Percentiles rank a stretch among this genome's conserved stretches.
These are phyloP conservation scores for Pterocles gutturalis DNA, from an alignment of 2,113 vertebrate genomes.

Conservation along the genomic window DNA sequence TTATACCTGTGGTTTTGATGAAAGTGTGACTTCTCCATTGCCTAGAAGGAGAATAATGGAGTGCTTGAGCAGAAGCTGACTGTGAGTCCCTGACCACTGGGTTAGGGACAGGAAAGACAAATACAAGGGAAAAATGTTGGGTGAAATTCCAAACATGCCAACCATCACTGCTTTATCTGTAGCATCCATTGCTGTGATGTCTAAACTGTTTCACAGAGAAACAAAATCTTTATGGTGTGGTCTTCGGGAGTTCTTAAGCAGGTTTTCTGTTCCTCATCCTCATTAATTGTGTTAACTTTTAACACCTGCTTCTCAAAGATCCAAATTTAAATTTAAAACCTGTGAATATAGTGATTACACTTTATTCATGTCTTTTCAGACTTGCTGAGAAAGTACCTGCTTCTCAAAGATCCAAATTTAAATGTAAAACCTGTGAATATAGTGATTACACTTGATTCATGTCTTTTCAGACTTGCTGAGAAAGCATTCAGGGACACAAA, in stretches of 20 bases:
- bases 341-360: background rate
- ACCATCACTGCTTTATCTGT: background rate
- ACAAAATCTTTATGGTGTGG: background rate
- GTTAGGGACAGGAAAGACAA: constrained; percentile 3
- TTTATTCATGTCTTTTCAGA: background rate
- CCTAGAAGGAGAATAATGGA: background rate
- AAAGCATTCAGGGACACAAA: background rate
- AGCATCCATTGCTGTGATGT: background rate
- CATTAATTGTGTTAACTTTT: background rate
- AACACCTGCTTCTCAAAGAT: background rate
- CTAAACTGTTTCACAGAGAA: background rate
- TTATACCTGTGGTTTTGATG: background rate
- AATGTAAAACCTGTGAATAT: background rate
- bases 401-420: background rate
- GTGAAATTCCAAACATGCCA: background rate
- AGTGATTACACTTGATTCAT: background rate
- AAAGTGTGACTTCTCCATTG: background rate
- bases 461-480: background rate
- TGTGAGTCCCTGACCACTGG: background rate
- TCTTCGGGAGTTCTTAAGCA: background rate
- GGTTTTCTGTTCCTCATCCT: background rate
- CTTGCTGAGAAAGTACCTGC: background rate
- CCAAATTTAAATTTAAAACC: background rate
- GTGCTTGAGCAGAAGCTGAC: background rate
- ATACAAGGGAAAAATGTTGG: background rate